Evolutionary conservation across 2,797 vertebrate genomes (phyloP), one percentile per base, ranked within the genome.

Genomic region (Liasis olivaceus): DNA sequence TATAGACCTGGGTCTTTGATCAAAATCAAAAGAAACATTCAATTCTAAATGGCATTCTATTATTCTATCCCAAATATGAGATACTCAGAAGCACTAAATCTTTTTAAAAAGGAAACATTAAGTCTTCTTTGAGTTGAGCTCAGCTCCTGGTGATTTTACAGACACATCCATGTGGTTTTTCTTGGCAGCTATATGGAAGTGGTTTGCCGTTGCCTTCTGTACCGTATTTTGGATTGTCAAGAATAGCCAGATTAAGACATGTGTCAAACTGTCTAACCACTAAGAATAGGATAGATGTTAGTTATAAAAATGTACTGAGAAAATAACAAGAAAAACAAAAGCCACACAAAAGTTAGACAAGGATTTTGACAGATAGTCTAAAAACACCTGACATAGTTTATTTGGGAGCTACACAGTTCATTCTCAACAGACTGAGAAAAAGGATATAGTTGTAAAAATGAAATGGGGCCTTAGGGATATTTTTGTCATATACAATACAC

Each of bases 331-430:
- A 81, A 62, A 62, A 81, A 47, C 36, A 81, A 81, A 81, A 81
- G 36, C 20, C 42, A 20, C 72, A 81, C n/a, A 77, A 24, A 95
- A 92, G 0, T 91, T 42, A 54, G 28, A 86, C 93, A 92, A 93
- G 66, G 36, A 60, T 93, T 28, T 94, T 58, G 56, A 54, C 7
- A 20, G 17, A 72, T 91, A 89, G 5, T 28, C 31, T 88, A 60
- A 51, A 92, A 90, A 91, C 0, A 89, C 1, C 0, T 90, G 47
- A 77, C 64, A 93, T 9, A 0, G n/a, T 91, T 93, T 94, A 89
- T 91, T 95, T 87, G 84, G 60, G 14, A 92, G 51, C 94, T 95
- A 89, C 81, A 91, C 0, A 92, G 92, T 85, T 95, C 51, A 84
- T 17, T 24, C 11, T 1, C 62, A 94, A 69, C 28, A 92, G 42